These are phyloP conservation scores for Drosophila imparisetae DNA, from an alignment of 2,888 invertebrate genomes.

Conservation along the genomic window DNA sequence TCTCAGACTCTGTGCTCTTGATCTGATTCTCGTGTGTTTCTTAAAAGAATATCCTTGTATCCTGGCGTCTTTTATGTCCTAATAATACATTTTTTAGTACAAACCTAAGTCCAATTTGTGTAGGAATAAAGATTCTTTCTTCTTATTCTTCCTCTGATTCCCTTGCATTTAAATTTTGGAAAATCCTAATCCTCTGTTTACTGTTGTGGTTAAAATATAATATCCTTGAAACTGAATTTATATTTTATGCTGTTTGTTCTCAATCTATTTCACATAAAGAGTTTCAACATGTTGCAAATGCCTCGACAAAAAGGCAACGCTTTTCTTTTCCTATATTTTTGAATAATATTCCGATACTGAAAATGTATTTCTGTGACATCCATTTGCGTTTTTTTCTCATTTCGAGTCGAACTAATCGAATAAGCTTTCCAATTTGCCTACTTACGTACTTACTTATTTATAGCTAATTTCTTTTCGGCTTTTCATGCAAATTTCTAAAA, in stretches of 20 bases:
- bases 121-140: not conserved
- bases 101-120: not conserved
- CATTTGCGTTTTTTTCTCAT: not conserved
- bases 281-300: not conserved
- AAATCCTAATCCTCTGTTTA: not conserved
- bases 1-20: not conserved
- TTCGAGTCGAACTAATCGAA: not conserved
- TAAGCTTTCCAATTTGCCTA: not conserved
- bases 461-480: conserved; percentile 1
- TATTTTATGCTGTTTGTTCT: not conserved
- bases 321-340: not conserved
- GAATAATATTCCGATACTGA: not conserved
- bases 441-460: too few species aligned
- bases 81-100: too few species aligned
- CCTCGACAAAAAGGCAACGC: not conserved
- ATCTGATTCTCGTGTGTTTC: not conserved
- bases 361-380: not conserved
- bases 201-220: not conserved
- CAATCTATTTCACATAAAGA: too few species aligned
- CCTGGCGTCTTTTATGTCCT: not conserved
- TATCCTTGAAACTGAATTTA: not conserved
- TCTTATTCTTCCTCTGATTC: not conserved
- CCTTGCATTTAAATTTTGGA: not conserved
- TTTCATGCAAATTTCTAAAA: conserved; percentile 2
- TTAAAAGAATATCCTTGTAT: not conserved